Evolutionary conservation across 1,140 invertebrate species (phyloP).

Genomic region (Anadara kagoshimensis): DNA sequence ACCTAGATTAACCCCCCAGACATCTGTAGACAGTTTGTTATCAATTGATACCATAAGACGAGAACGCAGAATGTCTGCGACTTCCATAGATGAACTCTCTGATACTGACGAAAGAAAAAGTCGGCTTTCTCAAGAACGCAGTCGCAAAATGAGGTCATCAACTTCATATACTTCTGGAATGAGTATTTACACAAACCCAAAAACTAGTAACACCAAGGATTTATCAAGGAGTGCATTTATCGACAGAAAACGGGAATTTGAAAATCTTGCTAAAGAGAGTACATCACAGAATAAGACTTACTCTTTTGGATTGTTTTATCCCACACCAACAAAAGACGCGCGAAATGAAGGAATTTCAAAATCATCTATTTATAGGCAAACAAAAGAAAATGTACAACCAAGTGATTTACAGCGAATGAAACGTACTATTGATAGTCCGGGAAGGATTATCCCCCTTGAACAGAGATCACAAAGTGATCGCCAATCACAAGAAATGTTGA

Average conservation of each 20-base stretch:
- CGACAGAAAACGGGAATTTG: slow-evolving; percentile 49
- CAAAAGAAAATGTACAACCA: slow-evolving; percentile 51
- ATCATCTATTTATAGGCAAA: slow-evolving; percentile 28
- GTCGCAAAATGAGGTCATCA: slow-evolving; percentile 43
- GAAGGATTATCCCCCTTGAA: slow-evolving; percentile 50
- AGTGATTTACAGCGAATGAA: slow-evolving; percentile 56
- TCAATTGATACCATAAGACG: background rate
- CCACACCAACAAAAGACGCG: slow-evolving; percentile 41
- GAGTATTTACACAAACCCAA: slow-evolving; percentile 46
- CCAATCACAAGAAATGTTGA: slow-evolving; percentile 39
- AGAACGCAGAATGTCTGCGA: slow-evolving; percentile 24
- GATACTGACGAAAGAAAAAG: slow-evolving; percentile 25
- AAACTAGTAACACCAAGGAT: slow-evolving; percentile 3
- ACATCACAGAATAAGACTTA: slow-evolving; percentile 50
- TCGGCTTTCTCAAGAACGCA: slow-evolving; percentile 7
- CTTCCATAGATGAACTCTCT: slow-evolving; percentile 28
- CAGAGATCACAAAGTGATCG: slow-evolving; percentile 40
- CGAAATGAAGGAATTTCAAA: slow-evolving; percentile 4
- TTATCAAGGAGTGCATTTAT: slow-evolving; percentile 37
- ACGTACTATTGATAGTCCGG: slow-evolving; percentile 39
- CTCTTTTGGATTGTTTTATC: slow-evolving; percentile 57
- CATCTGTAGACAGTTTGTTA: background rate
- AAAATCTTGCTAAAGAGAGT: slow-evolving; percentile 45
- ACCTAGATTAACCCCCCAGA: background rate
- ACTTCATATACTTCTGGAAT: slow-evolving; percentile 56